Base-by-base conservation (phyloP, 2,888 invertebrate genomes). In the Tuta absoluta region DNA sequence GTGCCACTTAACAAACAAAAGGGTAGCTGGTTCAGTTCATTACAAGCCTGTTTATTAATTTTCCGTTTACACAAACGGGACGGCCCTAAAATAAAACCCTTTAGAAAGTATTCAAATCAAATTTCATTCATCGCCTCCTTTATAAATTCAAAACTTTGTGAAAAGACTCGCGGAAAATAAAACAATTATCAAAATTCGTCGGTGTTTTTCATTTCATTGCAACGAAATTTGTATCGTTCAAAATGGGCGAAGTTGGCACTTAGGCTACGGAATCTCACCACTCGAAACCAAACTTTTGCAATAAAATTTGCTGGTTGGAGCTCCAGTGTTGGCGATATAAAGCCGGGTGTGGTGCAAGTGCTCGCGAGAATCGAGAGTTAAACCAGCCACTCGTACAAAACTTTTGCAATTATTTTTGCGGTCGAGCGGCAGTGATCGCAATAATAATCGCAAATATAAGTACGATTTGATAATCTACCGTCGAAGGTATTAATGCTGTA, bases 181-280 rank as follows among this genome's bases (percentile, higher is more conserved):
- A 61, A 61, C 45, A 41, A 45, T 61, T 28, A 61, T 61, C 61
- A 61, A 61, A 61, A 48, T 45, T 72, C 63, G 61, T 56, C n/a
- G 73, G 66, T 68, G 74, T 82, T 84, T 87, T 86, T 86, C 86
- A 86, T 84, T 86, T 84, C 79, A 74, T 74, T 72, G 72, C 73
- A 71, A 71, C 63, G 67, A 72, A 82, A 82, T 84, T 84, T 86
- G 85, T 85, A 82, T 80, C 78, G 81, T 69, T 75, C 82, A n/a
- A 80, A 85, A 86, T 83, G 82, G 81, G 67, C 67, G 72, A 82
- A 85, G 82, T 81, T 84, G 75, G 73, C 76, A 75, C 75, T 79
- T 75, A 70, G 71, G 75, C 74, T 75, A 33, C 69, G 68, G 74
- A 77, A 81, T 79, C 77, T 77, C 72, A 67, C 65, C 75, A 72